Conservation (phyloP, 2,113 vertebrate genomes). For the Tragelaphus buxtoni region DNA sequence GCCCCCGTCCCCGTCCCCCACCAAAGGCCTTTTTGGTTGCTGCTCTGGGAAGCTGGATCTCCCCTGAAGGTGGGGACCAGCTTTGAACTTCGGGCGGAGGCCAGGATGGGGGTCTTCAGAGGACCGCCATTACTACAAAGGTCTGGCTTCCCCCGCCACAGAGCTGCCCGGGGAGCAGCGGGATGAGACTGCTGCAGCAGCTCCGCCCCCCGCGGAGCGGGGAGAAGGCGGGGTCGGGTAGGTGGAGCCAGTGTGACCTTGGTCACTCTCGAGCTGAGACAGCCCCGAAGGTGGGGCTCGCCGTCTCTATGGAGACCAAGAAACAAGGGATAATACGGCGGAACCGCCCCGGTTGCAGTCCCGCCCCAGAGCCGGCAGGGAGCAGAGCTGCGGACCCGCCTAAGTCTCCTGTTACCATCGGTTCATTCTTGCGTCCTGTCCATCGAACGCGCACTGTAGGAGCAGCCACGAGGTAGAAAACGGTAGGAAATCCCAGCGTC, state of each 20-base stretch:
- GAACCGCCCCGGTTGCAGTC: constrained; percentile 81
- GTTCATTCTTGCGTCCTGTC: constrained; percentile 47
- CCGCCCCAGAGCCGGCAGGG: constrained; percentile 75
- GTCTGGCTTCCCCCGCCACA: neutral
- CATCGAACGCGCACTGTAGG: constrained; percentile 49
- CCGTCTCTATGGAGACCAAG: constrained; percentile 85
- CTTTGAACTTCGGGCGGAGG: neutral
- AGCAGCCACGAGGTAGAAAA: constrained; percentile 60
- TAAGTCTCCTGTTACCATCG: constrained; percentile 18
- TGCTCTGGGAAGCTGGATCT: neutral
- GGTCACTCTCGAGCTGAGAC: constrained; percentile 76
- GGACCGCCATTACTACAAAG: neutral
- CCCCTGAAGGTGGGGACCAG: neutral
- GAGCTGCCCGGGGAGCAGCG: neutral
- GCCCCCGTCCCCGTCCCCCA: too few species aligned
- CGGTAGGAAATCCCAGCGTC: constrained; percentile 53
- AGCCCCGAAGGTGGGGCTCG: constrained; percentile 85
- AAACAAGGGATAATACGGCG: constrained; percentile 91
- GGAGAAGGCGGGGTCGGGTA: constrained; percentile 22
- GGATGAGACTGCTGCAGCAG: neutral
- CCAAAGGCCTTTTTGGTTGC: neutral
- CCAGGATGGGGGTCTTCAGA: neutral
- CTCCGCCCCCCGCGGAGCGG: neutral
- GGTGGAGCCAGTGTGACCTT: constrained; percentile 76
- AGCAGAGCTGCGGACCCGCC: constrained; percentile 67